Percentiles rank a stretch among this genome's conserved stretches.
Conservation (phyloP, 53 echinoderm and acorn worm genomes). For the Astropecten irregularis region DNA sequence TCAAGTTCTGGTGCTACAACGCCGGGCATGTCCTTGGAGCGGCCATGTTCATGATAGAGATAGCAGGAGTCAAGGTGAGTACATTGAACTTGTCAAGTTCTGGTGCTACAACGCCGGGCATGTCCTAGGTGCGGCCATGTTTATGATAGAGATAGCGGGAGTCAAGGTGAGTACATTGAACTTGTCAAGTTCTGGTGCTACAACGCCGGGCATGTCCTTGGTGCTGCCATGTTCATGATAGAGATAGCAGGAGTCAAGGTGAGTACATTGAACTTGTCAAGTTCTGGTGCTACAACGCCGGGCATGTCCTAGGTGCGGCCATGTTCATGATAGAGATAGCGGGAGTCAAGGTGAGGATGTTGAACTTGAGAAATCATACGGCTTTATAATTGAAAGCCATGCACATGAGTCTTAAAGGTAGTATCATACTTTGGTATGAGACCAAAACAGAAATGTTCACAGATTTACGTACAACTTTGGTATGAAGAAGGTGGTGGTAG, state of each 20-base stretch:
- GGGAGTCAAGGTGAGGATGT: conserved; percentile 81
- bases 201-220: conserved; percentile 93
- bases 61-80: too few relatives aligned
- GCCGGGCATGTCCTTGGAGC: conserved; percentile 97
- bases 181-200: conserved; percentile 95
- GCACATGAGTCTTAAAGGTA: too few relatives aligned
- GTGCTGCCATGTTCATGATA: conserved; percentile 92
- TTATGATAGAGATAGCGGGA: conserved; percentile 93
- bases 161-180: conserved; percentile 80
- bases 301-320: conserved; percentile 89
- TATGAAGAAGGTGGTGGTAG: too few relatives aligned
- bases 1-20: conserved; percentile 94
- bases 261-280: conserved; percentile 73
- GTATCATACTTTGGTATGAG: too few relatives aligned
- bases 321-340: conserved; percentile 97
- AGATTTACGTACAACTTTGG: too few relatives aligned
- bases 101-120: conserved; percentile 96
- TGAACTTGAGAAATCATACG: conserved; percentile 91
- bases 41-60: conserved; percentile 54
- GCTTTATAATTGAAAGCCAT: too few relatives aligned
- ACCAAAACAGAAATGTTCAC: too few relatives aligned
- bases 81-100: conserved; percentile 81
- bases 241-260: conserved; percentile 98
- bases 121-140: conserved; percentile 92
- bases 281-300: conserved; percentile 95